Evolutionary conservation across 2,888 invertebrate genomes (phyloP).

Genomic region (Xestia xanthographa): DNA sequence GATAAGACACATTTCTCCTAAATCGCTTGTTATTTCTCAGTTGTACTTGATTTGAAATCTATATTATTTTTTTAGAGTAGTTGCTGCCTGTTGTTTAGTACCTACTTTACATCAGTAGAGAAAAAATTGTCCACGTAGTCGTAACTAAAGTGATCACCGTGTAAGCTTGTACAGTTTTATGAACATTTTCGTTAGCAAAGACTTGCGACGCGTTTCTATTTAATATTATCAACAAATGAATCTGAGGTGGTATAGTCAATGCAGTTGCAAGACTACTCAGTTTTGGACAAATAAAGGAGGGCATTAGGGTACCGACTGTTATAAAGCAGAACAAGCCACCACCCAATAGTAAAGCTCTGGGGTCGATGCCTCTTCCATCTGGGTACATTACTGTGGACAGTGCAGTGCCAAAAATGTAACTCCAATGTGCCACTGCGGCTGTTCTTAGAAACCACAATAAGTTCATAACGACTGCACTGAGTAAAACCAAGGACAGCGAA

Average conservation of each 20-base stretch:
- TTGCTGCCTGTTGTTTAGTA: not conserved
- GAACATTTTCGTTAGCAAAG: slow-evolving; percentile 69
- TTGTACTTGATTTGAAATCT: not conserved
- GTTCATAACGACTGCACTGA: slow-evolving; percentile 67
- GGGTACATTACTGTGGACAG: slow-evolving; percentile 66
- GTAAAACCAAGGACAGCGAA: slow-evolving; percentile 62
- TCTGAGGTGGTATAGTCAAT: slow-evolving; percentile 78
- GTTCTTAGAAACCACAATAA: slow-evolving; percentile 75
- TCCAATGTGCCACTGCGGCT: slow-evolving; percentile 79
- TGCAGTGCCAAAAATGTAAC: slow-evolving; percentile 76
- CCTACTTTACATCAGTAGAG: slow-evolving; percentile 57
- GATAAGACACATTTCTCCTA: not conserved
- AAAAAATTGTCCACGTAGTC: slow-evolving; percentile 74
- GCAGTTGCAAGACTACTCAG: slow-evolving; percentile 73
- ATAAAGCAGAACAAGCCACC: slow-evolving; percentile 73
- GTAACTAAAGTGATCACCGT: slow-evolving; percentile 73
- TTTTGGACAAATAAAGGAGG: slow-evolving; percentile 74
- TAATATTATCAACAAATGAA: slow-evolving; percentile 78
- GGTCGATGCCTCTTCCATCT: slow-evolving; percentile 33
- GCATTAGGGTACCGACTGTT: slow-evolving; percentile 72
- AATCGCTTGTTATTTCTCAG: too few species aligned
- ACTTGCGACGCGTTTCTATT: slow-evolving; percentile 67
- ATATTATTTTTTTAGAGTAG: not conserved
- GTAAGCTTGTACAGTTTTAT: slow-evolving; percentile 72
- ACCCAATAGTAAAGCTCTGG: slow-evolving; percentile 67